These are phyloP conservation scores for Octomys mimax DNA, from an alignment of 2,797 vertebrate genomes.

Conservation along the genomic window DNA sequence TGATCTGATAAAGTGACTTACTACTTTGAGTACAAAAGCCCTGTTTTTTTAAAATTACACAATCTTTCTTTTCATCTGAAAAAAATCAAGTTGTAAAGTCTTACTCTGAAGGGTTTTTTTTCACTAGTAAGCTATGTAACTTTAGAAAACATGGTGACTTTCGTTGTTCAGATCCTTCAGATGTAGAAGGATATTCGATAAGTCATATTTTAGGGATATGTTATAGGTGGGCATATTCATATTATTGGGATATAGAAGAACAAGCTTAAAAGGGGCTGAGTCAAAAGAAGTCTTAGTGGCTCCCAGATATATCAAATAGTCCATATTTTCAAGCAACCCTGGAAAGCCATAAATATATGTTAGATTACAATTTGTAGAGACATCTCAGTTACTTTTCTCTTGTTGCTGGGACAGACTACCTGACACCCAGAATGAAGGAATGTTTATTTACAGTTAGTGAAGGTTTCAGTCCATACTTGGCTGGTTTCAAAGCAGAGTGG, in stretches of 20 bases:
- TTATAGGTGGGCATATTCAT: too few relatives aligned
- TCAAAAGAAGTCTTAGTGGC: not conserved
- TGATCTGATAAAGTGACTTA: not conserved
- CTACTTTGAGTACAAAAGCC: not conserved
- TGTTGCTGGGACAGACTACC: too few relatives aligned
- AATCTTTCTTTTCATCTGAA: constrained; percentile 4
- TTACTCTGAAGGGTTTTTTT: not conserved
- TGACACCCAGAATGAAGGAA: too few relatives aligned
- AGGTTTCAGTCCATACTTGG: too few relatives aligned
- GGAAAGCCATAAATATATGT: not conserved
- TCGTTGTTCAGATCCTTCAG: not conserved
- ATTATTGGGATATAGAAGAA: not conserved
- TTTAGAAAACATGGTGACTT: constrained; percentile 42
- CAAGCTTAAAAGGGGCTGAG: not conserved
- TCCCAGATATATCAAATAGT: not conserved
- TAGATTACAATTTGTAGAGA: constrained; percentile 10
- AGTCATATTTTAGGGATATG: not conserved
- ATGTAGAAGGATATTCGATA: constrained; percentile 13
- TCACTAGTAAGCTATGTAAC: not conserved
- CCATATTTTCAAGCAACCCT: not conserved
- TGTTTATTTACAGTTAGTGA: too few relatives aligned
- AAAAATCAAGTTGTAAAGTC: not conserved
- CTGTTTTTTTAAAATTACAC: not conserved
- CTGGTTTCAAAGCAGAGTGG: too few relatives aligned
- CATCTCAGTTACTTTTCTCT: too few relatives aligned